Evolutionary conservation across 2,888 invertebrate species (phyloP).

Genomic region (Amitus sp.): DNA sequence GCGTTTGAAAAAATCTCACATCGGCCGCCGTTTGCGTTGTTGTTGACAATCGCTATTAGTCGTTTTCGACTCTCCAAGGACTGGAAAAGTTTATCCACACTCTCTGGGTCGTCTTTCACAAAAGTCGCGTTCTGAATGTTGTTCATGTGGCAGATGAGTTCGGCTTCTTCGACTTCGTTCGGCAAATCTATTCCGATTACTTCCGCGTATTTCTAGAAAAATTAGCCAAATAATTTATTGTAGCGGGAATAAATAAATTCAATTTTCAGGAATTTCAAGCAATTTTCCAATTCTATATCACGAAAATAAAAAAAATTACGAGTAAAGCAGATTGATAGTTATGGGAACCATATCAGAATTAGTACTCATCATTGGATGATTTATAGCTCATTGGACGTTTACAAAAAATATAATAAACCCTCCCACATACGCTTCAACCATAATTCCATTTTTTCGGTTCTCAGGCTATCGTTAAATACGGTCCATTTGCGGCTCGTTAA

Average conservation of each 20-base stretch:
- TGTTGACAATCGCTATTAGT: conserved; percentile 54
- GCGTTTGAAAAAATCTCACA: conserved; percentile 49
- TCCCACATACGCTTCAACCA: background rate
- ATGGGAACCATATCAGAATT: too few relatives aligned
- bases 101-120: conserved; percentile 52
- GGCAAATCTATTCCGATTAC: conserved; percentile 60
- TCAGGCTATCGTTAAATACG: too few relatives aligned
- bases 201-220: conserved; percentile 57
- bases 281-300: too few relatives aligned
- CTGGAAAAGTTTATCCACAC: conserved; percentile 46
- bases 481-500: too few relatives aligned
- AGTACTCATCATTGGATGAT: too few relatives aligned
- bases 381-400: background rate
- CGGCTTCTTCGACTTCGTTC: conserved; percentile 61
- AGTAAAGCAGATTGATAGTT: too few relatives aligned
- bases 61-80: conserved; percentile 43
- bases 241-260: too few relatives aligned
- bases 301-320: background rate
- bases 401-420: background rate
- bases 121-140: conserved; percentile 58
- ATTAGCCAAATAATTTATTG: too few relatives aligned
- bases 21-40: conserved; percentile 56
- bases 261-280: too few relatives aligned
- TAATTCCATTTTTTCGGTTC: background rate
- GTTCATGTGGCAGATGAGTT: conserved; percentile 57